Evolutionary conservation across 2,797 vertebrate species (phyloP), one percentile per base, ranked within the genome.

Genomic region (Phylloscopus collybita): DNA sequence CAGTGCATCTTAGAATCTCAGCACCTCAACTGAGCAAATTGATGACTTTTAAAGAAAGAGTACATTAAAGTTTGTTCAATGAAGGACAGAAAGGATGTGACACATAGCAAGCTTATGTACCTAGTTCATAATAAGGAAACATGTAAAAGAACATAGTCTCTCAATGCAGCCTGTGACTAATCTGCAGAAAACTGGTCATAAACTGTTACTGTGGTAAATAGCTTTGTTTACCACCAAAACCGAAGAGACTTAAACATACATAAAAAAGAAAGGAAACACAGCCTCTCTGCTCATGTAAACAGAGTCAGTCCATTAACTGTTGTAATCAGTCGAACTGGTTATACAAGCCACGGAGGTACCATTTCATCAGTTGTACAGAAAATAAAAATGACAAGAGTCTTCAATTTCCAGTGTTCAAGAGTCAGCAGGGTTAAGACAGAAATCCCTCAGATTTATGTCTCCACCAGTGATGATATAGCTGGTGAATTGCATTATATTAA

Each of bases 301-400:
- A 6, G 18, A 86, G 47, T 67, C 78, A 95, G 78, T 42, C 80
- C 67, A 81, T 96, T 94, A 93, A 92, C 67, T 82, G 70, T 19
- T 88, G 72, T 82, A 93, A 95, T 94, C 90, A 88, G 91, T 57
- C 16, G 26, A 80, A 88, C 57, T 83, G 88, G 92, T 90, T 93
- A 83, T 65, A 89, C 70, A 71, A 86, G 60, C 67, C 84, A 92
- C 34, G 0, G 45, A 92, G 84, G 60, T 89, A 69, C 40, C 71
- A 59, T 82, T 94, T 76, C 74, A 94, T 90, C 86, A 57, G 62
- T 4, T 74, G 62, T 66, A 89, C 54, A 80, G 83, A 95, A 95
- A 92, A 87, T 81, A 93, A 95, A 95, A 96, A 67, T 69, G 5
- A 91, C 59, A 91, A 90, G 70, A 95, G 69, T 72, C 51, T 88